Evolutionary conservation across 1,140 invertebrate genomes (phyloP).

Genomic region (Lordiphosa collinella): DNA sequence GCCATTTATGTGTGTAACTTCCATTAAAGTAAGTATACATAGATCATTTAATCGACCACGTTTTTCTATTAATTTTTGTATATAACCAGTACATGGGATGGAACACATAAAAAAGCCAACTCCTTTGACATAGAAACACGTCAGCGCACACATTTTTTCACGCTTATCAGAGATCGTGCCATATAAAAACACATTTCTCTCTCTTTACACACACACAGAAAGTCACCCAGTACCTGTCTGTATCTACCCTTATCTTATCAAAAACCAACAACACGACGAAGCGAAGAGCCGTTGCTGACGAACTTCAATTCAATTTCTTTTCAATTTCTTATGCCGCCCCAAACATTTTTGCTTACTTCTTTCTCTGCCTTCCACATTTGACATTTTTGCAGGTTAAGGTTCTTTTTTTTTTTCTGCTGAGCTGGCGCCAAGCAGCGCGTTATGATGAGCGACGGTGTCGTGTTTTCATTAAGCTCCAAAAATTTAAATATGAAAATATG

Average conservation of each 20-base stretch:
- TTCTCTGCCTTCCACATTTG: background rate
- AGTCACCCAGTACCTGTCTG: constrained; percentile 17
- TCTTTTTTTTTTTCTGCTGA: background rate
- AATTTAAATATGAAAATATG: constrained; percentile 64
- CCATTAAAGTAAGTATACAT: background rate
- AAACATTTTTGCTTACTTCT: constrained; percentile 6
- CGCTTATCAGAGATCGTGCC: constrained; percentile 44
- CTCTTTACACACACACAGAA: background rate
- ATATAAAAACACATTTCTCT: constrained; percentile 32
- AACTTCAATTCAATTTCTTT: constrained; percentile 72
- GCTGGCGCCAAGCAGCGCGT: constrained; percentile 3
- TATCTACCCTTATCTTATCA: constrained; percentile 65
- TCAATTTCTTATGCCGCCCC: constrained; percentile 51
- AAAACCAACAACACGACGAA: background rate
- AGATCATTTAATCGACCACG: constrained; percentile 37
- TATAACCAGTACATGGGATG: background rate
- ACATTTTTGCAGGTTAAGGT: constrained; percentile 3
- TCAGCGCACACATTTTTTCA: constrained; percentile 45
- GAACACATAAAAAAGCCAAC: background rate
- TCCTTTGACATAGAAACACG: constrained; percentile 40
- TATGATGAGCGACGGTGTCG: constrained; percentile 73
- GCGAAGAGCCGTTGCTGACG: constrained; percentile 20
- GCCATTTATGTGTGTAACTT: too few species aligned
- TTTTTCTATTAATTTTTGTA: constrained; percentile 28
- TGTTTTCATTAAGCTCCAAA: constrained; percentile 65